Base-by-base conservation (phyloP, 1,140 invertebrate genomes). In the Bombus consobrinus region DNA sequence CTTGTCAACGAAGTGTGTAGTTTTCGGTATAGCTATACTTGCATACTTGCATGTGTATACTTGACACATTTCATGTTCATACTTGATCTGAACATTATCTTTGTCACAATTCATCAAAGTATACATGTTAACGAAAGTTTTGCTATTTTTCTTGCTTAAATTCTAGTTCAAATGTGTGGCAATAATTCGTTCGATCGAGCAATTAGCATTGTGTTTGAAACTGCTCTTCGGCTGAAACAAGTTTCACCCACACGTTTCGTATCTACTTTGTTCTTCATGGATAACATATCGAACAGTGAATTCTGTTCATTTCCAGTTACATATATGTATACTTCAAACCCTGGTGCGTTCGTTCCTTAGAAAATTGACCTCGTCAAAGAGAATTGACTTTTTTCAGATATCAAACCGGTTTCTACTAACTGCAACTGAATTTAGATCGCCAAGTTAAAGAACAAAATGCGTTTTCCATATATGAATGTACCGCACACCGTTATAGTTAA, bases 341-440 rank as follows among this genome's bases (percentile, higher is more conserved):
- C 15, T 34, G 5, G 71, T 28, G 47, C 18, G 41, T 66, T 77
- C n/a, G 34, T 41, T 77, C 18, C 73, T 41, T n/a, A 66, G 73
- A 83, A 69, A 83, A 83, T 59, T 39, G 59, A 68, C 43, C 32
- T 77, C 37, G 80, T 43, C 39, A n/a, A 62, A 74, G 12, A 82
- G 80, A 82, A 74, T 74, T 62, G 34, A 64, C 59, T 62, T 74
- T 68, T 77, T 77, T 41, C 69, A n/a, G 62, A 15, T 37, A 34
- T 28, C 62, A 22, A 83, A 83, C 81, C 74, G 81, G 81, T 83
- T 83, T 83, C 74, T 57, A 22, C 25, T 41, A 68, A 77, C 73
- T 47, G 59, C 81, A 64, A 68, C 32, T 81, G 81, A 83, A 76
- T 83, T 69, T 53, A 68, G 81, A 76, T 22, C 74, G 41, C 5